These are phyloP conservation scores for Plecturocebus donacophilus DNA, from an alignment of 2,113 vertebrate species.

Conservation along the genomic window DNA sequence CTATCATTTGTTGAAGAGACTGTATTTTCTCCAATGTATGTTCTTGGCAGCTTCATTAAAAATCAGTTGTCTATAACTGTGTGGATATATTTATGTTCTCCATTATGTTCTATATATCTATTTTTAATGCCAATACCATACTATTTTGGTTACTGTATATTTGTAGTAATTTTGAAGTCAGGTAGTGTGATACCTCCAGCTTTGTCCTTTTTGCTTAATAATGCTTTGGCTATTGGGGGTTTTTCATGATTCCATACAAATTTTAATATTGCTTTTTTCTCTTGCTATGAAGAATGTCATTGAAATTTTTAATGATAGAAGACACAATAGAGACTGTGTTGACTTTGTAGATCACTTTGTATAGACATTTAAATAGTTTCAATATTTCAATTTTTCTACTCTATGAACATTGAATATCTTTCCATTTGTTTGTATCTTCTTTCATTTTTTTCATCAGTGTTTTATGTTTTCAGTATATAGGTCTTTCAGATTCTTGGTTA, in stretches of 20 bases:
- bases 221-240: background rate
- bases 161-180: background rate
- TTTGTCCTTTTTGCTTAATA: background rate
- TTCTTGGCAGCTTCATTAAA: background rate
- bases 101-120: background rate
- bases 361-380: background rate
- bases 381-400: background rate
- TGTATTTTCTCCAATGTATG: background rate
- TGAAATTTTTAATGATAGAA: no score
- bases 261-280: background rate
- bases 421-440: background rate
- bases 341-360: background rate
- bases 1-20: background rate
- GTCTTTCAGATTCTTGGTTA: background rate
- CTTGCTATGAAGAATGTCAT: background rate
- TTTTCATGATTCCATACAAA: background rate
- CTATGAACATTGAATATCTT: background rate
- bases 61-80: background rate
- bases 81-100: background rate
- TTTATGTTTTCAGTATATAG: background rate
- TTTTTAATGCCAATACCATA: background rate
- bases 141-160: background rate
- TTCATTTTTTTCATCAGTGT: background rate
- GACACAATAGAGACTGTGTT: background rate
- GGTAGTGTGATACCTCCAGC: background rate